Base-by-base conservation (phyloP, 2,888 invertebrate genomes). In the Amblyjoppa proteus region DNA sequence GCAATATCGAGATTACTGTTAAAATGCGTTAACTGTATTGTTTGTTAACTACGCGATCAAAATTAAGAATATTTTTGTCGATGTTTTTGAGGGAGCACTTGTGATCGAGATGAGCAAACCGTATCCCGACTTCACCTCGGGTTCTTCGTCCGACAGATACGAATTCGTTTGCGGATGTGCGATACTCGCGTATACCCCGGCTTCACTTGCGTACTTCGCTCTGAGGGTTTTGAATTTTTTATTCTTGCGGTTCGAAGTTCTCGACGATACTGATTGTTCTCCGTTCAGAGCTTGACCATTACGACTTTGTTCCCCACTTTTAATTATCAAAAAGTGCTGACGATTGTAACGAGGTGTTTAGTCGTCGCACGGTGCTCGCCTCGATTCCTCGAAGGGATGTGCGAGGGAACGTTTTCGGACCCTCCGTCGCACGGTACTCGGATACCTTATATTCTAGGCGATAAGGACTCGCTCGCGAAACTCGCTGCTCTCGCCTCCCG, bases 321-420 rank as follows among this genome's bases (percentile, higher is more conserved):
- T 20, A 20, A 20, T 20, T 20, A 20, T 20, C 20, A 20, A 20
- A 13, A 20, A 7, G 20, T 58, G 51, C 51, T 51, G 51, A 51
- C n/a, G 51, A 51, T n/a, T 16, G 13, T 4, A 51, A 13, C 16
- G 16, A 34, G 34, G 6, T 34, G 34, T 34, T 6, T 6, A 34
- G 34, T 34, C 34, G 6, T 34, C 34, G 34, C 34, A 34, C 13
- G 51, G n/a, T 51, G 51, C n/a, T 51, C 3, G 13, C 51, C 13
- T 51, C 16, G 51, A 51, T 51, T 13, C 16, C n/a, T 6, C 34
- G 34, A 34, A 34, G 34, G 34, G 51, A 51, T n/a, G 51, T n/a
- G 51, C 51, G 58, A 58, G 58, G 58, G 58, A 58, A 58, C 58
- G 25, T 16, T 25, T 25, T 58, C 25, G 58, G 58, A 58, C 58